Percentiles rank a stretch among this genome's conserved stretches.
Evolutionary conservation across 2,113 vertebrate genomes (phyloP).

Genomic region (Dermatemys mawii): DNA sequence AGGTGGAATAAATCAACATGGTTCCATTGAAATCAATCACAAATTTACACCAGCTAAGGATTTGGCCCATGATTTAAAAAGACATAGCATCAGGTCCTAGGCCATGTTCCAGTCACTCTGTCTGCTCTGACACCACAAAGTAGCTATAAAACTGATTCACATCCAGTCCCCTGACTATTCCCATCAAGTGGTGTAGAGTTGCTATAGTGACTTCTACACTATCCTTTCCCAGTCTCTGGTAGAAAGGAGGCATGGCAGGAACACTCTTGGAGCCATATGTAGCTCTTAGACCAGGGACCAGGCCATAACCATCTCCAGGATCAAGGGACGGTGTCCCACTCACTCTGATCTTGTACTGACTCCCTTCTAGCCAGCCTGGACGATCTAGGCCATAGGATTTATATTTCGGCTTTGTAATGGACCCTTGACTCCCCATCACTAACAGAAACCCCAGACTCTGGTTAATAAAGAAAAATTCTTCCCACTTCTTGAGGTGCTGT

Average conservation of each 20-base stretch:
- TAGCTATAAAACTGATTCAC: background rate
- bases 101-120: background rate
- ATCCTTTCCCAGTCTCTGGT: background rate
- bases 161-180: background rate
- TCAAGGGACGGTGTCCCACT: background rate
- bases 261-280: background rate
- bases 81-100: background rate
- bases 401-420: background rate
- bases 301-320: accelerated
- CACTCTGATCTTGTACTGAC: background rate
- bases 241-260: background rate
- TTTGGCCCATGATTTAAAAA: background rate
- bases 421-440: background rate
- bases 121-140: background rate
- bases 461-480: background rate
- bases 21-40: background rate
- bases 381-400: background rate
- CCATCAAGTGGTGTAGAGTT: background rate
- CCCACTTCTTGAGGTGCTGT: constrained; percentile 11
- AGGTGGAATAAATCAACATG: background rate
- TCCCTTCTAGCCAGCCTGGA: background rate
- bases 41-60: background rate
- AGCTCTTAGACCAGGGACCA: background rate
- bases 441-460: constrained; percentile 20
- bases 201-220: background rate